phyloP scores from a whole-genome alignment of 1,140 invertebrate genomes.

The Drosophila subpulchrella region DNA sequence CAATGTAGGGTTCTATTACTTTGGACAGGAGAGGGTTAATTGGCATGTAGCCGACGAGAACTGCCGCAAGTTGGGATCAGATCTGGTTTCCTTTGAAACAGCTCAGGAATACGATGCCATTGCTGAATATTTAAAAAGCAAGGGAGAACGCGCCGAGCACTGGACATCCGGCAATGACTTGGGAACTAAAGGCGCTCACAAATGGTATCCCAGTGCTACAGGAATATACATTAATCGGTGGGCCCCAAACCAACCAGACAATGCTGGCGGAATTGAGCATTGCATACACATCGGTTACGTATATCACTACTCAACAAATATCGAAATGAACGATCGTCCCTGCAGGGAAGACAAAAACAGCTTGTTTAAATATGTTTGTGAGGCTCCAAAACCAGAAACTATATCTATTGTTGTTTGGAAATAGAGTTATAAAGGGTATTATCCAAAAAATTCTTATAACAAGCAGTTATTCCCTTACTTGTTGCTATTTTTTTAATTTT shows the following conservation, averaged over 20 bases:
- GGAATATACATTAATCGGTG: conserved; percentile 4
- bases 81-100: conserved; percentile 47
- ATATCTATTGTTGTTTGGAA: conserved; percentile 83
- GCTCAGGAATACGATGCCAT: conserved; percentile 26
- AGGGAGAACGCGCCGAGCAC: neutral
- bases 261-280: conserved; percentile 38
- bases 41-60: conserved; percentile 36
- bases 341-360: neutral
- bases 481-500: too few relatives aligned
- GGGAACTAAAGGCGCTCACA: too few relatives aligned
- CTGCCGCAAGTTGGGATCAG: conserved; percentile 18
- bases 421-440: neutral
- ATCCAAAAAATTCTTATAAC: too few relatives aligned
- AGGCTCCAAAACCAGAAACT: conserved; percentile 86
- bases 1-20: conserved; percentile 29
- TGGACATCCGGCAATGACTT: conserved; percentile 58
- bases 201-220: too few relatives aligned
- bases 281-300: conserved; percentile 49
- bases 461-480: too few relatives aligned
- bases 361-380: conserved; percentile 78
- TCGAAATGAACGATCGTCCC: conserved; percentile 38
- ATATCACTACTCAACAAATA: conserved; percentile 2
- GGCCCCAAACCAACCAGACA: conserved; percentile 45
- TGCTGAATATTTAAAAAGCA: conserved; percentile 2
- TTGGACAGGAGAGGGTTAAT: conserved; percentile 26